Evolutionary conservation across 2,888 invertebrate genomes (phyloP), one percentile per base, ranked within the genome.

Genomic region (Leptinotarsa juncta): DNA sequence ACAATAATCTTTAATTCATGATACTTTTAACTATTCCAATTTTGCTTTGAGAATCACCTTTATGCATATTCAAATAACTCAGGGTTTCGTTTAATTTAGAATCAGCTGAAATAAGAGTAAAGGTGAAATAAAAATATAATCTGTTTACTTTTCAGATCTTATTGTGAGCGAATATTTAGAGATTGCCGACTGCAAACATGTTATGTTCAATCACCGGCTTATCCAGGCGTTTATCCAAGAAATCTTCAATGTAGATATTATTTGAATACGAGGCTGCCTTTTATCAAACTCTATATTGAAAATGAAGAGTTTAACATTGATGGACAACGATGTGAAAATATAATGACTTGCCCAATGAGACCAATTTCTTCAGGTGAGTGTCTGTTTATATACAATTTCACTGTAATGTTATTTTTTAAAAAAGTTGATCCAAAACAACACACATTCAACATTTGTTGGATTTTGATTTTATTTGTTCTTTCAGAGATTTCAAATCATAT

Each of bases 291-390:
- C 82, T 96, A 96, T 89, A 95, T 96, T 83, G 96, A 96, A 87
- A 96, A 96, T 87, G 96, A 96, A 86, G 96, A 96, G 87, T 97
- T 97, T 89, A 96, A 97, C 87, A 96, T 97, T 82, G 97, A 97
- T 83, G 97, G 97, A 1, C 96, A 97, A 85, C 91, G 97, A 72
- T 97, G 97, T 86, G 97, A 97, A 88, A 97, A 97, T 87, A 95
- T 97, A 82, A 96, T 97, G 95, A 96, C 96, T 0, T 97, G 97
- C 84, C 97, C 97, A 32, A 96, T 97, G 93, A 90, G 96, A 80
- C 96, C 96, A 14, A 96, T 96, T 78, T 95, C 95, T 15, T 95
- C 96, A 71, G 96, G 92, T 91, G 85, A 88, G 78, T 71, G 3
- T 42, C 12, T 26, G 5, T 26, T 26, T 32, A 32, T 32, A 32